Conservation (phyloP, 1,140 invertebrate genomes). For the Eulimnadia texana region DNA sequence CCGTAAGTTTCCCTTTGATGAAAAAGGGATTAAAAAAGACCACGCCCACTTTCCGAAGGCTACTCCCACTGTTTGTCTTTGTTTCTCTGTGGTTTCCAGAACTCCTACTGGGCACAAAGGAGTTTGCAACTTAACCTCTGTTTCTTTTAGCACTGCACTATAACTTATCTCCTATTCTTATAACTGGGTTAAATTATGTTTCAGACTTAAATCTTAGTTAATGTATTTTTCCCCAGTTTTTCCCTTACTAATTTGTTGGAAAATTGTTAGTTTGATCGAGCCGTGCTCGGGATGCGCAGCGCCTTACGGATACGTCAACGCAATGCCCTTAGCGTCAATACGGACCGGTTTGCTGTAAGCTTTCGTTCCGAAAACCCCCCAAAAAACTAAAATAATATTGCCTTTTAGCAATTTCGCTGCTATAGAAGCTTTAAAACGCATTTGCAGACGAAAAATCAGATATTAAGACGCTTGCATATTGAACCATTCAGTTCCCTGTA, state of each 20-base stretch:
- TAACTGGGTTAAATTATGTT: no score
- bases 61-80: background rate
- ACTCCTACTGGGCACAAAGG: no score
- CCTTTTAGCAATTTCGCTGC: no score
- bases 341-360: conserved; percentile 52
- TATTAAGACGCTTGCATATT: no score
- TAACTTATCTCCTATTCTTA: no score
- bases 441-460: no score
- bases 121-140: background rate
- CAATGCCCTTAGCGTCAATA: conserved; percentile 75
- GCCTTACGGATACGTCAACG: conserved; percentile 86
- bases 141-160: no score
- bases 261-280: conserved; percentile 51
- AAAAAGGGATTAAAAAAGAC: background rate
- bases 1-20: conserved; percentile 21
- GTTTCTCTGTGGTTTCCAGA: background rate
- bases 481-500: no score
- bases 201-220: no score
- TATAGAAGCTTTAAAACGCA: no score
- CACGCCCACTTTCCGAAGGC: conserved; percentile 3
- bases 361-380: conserved; percentile 14
- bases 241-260: conserved; percentile 1
- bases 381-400: no score
- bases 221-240: conserved; percentile 1
- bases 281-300: conserved; percentile 73